A percentile compares a stretch with the other conserved stretches of the same genome.
These are phyloP conservation scores for Brachypterus glaber DNA, from an alignment of 2,888 invertebrate genomes.

Conservation along the genomic window DNA sequence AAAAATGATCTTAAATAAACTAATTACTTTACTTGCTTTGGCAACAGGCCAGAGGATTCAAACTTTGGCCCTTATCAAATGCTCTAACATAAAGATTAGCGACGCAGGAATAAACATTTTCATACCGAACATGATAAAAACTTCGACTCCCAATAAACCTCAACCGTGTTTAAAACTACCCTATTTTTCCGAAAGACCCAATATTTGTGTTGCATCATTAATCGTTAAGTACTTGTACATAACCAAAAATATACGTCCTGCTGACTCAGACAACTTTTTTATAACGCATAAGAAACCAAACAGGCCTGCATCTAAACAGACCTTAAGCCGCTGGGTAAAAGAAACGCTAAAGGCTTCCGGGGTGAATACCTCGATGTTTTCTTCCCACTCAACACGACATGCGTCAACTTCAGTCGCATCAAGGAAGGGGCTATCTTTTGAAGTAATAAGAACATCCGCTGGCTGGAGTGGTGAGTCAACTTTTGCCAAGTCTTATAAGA, in stretches of 20 bases:
- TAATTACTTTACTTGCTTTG: conserved; percentile 16
- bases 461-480: too few species aligned
- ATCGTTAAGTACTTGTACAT: conserved; percentile 14
- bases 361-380: conserved; percentile 16
- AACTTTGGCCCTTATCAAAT: conserved; percentile 8
- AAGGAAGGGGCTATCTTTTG: conserved; percentile 16
- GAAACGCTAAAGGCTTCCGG: conserved; percentile 10
- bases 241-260: conserved; percentile 11
- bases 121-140: conserved; percentile 14
- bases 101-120: conserved; percentile 11
- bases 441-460: conserved; percentile 17
- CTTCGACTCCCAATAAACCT: conserved; percentile 7
- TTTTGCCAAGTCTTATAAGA: too few species aligned
- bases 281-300: conserved; percentile 18
- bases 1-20: conserved; percentile 14
- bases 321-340: conserved; percentile 20
- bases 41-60: conserved; percentile 12
- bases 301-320: conserved; percentile 18
- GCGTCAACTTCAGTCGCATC: conserved; percentile 19
- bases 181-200: conserved; percentile 10
- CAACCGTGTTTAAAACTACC: conserved; percentile 18
- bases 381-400: conserved; percentile 20
- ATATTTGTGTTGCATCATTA: conserved; percentile 15
- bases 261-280: conserved; percentile 11
- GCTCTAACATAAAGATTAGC: background rate